Conservation (phyloP, 2,888 invertebrate species). For the Cerastis rubricosa region DNA sequence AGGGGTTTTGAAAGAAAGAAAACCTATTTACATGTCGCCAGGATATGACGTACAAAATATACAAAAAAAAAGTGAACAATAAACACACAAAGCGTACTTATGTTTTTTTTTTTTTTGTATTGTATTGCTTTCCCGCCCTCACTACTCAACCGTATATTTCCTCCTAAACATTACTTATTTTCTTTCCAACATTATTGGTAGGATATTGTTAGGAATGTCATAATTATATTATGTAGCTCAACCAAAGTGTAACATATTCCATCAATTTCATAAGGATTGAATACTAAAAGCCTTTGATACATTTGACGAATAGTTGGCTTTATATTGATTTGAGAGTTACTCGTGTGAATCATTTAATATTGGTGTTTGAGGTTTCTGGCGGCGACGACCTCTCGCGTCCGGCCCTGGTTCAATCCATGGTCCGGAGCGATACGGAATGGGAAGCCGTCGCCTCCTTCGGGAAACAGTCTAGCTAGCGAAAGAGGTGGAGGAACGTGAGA, state of each 20-base stretch:
- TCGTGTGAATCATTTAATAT: background rate
- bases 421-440: too few species aligned
- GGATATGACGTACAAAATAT: too few species aligned
- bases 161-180: background rate
- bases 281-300: background rate
- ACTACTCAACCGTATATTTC: conserved; percentile 21
- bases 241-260: conserved; percentile 5
- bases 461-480: too few species aligned
- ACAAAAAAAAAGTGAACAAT: too few species aligned
- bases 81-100: too few species aligned
- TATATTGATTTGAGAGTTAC: background rate
- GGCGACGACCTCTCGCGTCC: too few species aligned
- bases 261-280: conserved; percentile 41
- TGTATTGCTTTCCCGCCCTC: background rate
- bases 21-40: too few species aligned
- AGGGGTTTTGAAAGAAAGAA: background rate
- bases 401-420: too few species aligned
- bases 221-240: conserved; percentile 14
- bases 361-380: background rate
- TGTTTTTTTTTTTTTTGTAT: too few species aligned
- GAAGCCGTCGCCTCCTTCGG: too few species aligned
- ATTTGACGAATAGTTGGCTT: conserved; percentile 10
- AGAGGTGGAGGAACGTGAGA: too few species aligned
- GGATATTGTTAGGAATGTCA: conserved; percentile 24
- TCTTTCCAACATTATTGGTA: conserved; percentile 14